Evolutionary conservation across 2,797 vertebrate species (phyloP).

Genomic region (Parauchenoglanis ngamensis): DNA sequence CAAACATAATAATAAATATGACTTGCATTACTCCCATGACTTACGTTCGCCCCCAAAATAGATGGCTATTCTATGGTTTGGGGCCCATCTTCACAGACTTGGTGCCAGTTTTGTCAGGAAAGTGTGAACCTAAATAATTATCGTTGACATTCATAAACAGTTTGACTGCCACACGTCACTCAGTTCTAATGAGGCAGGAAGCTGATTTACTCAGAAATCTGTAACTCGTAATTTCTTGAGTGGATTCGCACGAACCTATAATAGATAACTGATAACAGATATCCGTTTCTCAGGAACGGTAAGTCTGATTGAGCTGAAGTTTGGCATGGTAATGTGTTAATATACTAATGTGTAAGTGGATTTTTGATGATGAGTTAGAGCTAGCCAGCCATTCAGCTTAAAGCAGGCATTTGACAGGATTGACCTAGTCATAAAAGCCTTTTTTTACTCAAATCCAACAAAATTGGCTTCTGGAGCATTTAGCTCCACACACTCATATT

Average conservation of each 20-base stretch:
- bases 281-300: background rate
- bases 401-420: background rate
- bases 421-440: background rate
- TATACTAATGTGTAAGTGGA: background rate
- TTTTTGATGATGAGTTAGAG: background rate
- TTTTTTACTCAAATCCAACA: background rate
- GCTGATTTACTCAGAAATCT: background rate
- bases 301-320: background rate
- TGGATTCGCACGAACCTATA: background rate
- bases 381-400: background rate
- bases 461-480: background rate
- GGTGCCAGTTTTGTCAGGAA: background rate
- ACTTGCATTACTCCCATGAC: background rate
- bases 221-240: background rate
- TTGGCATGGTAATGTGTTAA: background rate
- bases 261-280: background rate
- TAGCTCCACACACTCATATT: background rate
- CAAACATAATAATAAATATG: too few relatives aligned
- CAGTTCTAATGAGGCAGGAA: background rate
- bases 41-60: background rate
- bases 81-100: background rate
- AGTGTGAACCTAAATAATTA: background rate
- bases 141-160: background rate
- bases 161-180: background rate
- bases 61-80: too few relatives aligned